Evolutionary conservation across 2,113 vertebrate species (phyloP).

Genomic region (Diadophis punctatus): DNA sequence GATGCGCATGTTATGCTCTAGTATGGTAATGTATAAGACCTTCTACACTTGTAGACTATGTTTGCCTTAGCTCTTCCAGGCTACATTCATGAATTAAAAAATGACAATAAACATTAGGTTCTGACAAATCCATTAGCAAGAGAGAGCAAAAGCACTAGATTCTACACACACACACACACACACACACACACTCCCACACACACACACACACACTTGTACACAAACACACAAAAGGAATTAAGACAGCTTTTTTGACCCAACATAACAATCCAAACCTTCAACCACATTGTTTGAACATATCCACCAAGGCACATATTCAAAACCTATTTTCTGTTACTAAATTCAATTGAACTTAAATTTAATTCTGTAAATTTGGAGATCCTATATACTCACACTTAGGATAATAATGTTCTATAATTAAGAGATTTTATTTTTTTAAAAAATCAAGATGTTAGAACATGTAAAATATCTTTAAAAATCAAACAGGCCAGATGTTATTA

Average conservation of each 20-base stretch:
- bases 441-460: not conserved
- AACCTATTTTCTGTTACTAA: not conserved
- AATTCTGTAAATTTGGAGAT: not conserved
- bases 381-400: not conserved
- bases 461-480: not conserved
- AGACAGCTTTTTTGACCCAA: not conserved
- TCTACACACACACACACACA: not conserved
- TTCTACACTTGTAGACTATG: not conserved
- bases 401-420: not conserved
- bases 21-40: not conserved
- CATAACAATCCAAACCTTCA: not conserved
- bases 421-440: not conserved
- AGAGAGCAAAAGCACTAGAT: not conserved
- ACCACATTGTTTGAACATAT: not conserved
- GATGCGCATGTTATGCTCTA: not conserved
- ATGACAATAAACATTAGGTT: not conserved
- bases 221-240: not conserved
- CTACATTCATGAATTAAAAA: not conserved
- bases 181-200: not conserved
- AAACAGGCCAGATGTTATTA: not conserved
- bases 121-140: not conserved
- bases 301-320: not conserved
- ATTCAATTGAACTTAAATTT: not conserved
- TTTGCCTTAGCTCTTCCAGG: not conserved
- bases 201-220: not conserved